Evolutionary conservation across 2,888 invertebrate species (phyloP).

Genomic region (Meteorus cinctellus): DNA sequence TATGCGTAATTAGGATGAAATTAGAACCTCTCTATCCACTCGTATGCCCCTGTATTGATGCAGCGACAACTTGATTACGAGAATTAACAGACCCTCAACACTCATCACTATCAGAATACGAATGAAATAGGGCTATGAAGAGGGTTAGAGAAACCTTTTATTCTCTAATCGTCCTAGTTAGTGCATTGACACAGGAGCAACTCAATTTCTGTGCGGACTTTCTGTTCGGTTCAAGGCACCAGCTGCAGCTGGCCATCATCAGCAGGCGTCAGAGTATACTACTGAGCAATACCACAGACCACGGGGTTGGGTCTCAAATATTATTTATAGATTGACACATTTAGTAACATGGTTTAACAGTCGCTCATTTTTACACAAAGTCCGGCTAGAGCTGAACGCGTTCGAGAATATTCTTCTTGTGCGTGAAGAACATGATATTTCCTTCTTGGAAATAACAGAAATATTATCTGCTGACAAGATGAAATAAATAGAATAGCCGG

Average conservation of each 20-base stretch:
- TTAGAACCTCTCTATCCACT: too few relatives aligned
- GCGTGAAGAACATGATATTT: not conserved
- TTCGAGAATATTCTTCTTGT: not conserved
- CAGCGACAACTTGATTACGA: too few relatives aligned
- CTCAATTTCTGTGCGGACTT: not conserved
- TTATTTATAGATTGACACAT: conserved; percentile 15
- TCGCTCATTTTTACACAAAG: not conserved
- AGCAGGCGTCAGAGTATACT: not conserved
- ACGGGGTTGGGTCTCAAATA: not conserved
- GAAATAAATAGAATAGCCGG: not conserved
- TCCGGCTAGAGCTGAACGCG: not conserved
- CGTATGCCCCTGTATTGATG: too few relatives aligned
- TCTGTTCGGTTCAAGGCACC: not conserved
- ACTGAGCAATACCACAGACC: conserved; percentile 1
- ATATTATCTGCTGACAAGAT: not conserved
- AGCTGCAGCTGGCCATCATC: not conserved
- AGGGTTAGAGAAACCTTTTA: too few relatives aligned
- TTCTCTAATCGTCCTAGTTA: too few relatives aligned
- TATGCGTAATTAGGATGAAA: too few relatives aligned
- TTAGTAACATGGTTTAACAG: not conserved
- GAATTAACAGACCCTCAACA: too few relatives aligned
- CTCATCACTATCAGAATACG: too few relatives aligned
- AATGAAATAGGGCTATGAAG: too few relatives aligned
- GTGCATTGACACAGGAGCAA: too few relatives aligned
- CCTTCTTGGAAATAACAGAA: not conserved